phyloP scores from a whole-genome alignment of 2,888 invertebrate species.

The Nemurella pictetii region DNA sequence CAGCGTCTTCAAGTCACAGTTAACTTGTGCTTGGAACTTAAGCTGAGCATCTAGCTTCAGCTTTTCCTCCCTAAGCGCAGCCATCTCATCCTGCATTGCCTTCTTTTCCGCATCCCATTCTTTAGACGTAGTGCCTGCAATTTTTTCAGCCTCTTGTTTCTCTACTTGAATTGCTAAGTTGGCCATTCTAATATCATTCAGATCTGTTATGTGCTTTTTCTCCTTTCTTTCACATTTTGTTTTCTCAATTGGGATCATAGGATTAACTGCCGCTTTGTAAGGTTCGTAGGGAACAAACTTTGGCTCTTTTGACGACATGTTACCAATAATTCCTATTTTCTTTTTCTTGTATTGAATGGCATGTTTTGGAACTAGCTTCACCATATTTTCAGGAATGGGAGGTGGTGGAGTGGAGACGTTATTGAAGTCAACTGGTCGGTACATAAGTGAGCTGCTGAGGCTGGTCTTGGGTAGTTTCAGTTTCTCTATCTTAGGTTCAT shows the following conservation, averaged over 20 bases:
- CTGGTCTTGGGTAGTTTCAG: slow-evolving; percentile 16
- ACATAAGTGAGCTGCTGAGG: slow-evolving; percentile 48
- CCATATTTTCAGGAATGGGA: slow-evolving; percentile 59
- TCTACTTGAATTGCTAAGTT: background rate
- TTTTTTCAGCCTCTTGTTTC: background rate
- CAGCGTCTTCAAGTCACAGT: slow-evolving; percentile 88
- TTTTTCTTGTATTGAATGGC: slow-evolving; percentile 61
- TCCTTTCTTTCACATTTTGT: slow-evolving; percentile 50
- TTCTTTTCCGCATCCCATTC: slow-evolving; percentile 57
- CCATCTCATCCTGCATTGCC: slow-evolving; percentile 63
- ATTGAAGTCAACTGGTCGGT: slow-evolving; percentile 52
- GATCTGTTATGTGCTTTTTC: slow-evolving; percentile 26
- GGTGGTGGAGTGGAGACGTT: slow-evolving; percentile 51
- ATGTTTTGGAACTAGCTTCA: slow-evolving; percentile 65
- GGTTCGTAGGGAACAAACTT: slow-evolving; percentile 89
- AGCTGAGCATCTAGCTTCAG: slow-evolving; percentile 74
- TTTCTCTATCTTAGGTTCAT: slow-evolving; percentile 42
- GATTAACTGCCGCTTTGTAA: slow-evolving; percentile 81
- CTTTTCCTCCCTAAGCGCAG: slow-evolving; percentile 68
- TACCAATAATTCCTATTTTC: slow-evolving; percentile 49
- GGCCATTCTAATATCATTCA: slow-evolving; percentile 52
- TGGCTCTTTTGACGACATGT: slow-evolving; percentile 60
- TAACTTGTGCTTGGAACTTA: slow-evolving; percentile 88
- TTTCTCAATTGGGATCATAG: slow-evolving; percentile 61
- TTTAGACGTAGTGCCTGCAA: background rate